Conservation (phyloP, 2,888 invertebrate genomes). For the Marasmarcha lunaedactyla region DNA sequence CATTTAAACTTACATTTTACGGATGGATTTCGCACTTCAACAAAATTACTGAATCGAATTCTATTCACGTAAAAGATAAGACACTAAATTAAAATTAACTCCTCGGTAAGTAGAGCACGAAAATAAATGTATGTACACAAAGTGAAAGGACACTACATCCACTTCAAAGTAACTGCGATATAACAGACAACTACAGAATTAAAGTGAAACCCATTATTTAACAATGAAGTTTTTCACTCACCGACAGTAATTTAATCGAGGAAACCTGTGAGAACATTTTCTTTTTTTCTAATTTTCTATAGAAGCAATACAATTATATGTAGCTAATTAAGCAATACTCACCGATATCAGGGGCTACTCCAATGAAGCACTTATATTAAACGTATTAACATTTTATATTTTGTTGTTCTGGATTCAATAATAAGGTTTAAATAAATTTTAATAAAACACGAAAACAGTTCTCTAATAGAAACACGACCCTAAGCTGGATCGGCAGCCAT, state of each 20-base stretch:
- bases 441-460: constrained; percentile 20
- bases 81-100: constrained; percentile 11
- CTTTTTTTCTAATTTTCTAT: background rate
- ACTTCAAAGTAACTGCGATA: constrained; percentile 9
- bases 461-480: constrained; percentile 22
- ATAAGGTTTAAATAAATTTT: background rate
- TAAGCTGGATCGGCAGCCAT: constrained; percentile 54
- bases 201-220: constrained; percentile 25
- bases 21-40: too few species aligned
- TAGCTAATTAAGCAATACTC: constrained; percentile 19
- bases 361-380: constrained; percentile 32
- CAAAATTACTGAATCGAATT: too few species aligned
- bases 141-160: constrained; percentile 60
- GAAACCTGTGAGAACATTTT: background rate
- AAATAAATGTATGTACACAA: constrained; percentile 55
- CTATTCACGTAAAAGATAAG: too few species aligned
- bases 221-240: too few species aligned
- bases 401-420: constrained; percentile 22
- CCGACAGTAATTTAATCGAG: constrained; percentile 2
- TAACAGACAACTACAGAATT: constrained; percentile 10
- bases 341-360: constrained; percentile 42
- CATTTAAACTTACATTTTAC: too few species aligned
- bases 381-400: constrained; percentile 48
- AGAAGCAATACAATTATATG: constrained; percentile 5
- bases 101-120: constrained; percentile 63